These are phyloP conservation scores for Hyperoodon ampullatus DNA, from an alignment of 2,113 vertebrate genomes.

Conservation along the genomic window DNA sequence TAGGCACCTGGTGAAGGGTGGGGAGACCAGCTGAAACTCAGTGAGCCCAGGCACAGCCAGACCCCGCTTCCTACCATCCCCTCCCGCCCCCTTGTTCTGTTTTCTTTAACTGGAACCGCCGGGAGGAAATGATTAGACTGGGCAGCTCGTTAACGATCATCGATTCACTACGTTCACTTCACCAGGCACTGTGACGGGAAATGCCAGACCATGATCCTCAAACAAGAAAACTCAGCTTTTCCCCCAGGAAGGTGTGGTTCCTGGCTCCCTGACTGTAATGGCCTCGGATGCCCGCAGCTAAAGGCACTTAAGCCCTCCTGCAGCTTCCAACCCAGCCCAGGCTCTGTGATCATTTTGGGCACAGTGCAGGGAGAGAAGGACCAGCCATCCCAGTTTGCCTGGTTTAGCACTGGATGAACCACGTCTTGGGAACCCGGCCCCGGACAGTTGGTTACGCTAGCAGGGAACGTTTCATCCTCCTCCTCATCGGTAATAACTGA, in stretches of 20 bases:
- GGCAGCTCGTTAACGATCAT: constrained; percentile 49
- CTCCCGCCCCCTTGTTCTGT: background rate
- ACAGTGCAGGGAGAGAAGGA: background rate
- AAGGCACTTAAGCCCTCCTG: background rate
- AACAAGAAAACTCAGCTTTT: background rate
- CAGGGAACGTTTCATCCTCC: background rate
- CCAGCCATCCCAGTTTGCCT: background rate
- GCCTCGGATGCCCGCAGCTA: background rate
- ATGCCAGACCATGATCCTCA: background rate
- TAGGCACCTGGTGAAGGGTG: background rate
- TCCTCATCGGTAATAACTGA: background rate
- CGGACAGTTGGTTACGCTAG: background rate
- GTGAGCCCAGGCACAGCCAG: background rate
- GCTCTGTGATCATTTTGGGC: background rate
- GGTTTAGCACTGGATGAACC: background rate
- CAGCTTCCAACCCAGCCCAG: background rate
- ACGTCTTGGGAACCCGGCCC: background rate
- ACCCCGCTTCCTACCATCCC: background rate
- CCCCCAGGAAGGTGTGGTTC: background rate
- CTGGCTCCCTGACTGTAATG: background rate
- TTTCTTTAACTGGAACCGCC: constrained; percentile 58
- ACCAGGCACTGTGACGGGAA: constrained; percentile 14
- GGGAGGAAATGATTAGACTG: constrained; percentile 56
- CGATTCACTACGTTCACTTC: background rate
- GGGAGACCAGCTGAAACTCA: background rate